Percentiles rank a stretch among this genome's conserved stretches.
phyloP scores from a whole-genome alignment of 2,113 vertebrate genomes.

The Serilophus lunatus region DNA sequence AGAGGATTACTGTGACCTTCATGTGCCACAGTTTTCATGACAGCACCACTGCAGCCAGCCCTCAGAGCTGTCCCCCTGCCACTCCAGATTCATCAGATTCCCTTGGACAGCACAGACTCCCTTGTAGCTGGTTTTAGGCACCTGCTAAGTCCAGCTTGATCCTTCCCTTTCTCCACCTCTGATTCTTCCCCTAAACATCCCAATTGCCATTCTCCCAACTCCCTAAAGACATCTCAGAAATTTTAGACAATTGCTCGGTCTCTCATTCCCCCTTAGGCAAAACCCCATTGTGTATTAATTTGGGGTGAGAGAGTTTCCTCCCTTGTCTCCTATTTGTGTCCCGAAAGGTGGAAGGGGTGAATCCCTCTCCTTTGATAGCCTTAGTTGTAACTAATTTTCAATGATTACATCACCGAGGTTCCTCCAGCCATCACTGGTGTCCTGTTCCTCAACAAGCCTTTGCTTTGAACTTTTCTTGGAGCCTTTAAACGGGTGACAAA shows the following conservation, averaged over 20 bases:
- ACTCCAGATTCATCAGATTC: not conserved
- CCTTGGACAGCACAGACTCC: not conserved
- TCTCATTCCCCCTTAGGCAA: not conserved
- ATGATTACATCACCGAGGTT: not conserved
- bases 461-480: not conserved
- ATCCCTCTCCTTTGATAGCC: not conserved
- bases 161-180: not conserved
- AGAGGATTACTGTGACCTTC: not conserved
- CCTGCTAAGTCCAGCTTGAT: not conserved
- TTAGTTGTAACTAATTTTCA: not conserved
- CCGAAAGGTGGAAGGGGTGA: not conserved
- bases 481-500: not conserved
- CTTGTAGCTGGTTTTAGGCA: not conserved
- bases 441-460: not conserved
- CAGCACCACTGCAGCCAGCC: not conserved
- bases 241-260: not conserved
- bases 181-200: not conserved
- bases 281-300: not conserved
- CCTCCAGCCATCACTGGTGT: fast-evolving
- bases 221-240: not conserved
- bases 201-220: not conserved
- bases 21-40: not conserved
- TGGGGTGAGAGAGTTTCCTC: not conserved
- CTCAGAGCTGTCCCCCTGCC: not conserved
- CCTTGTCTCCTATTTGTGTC: not conserved